Base-by-base conservation (phyloP, 2,797 vertebrate species). In the Syncerus caffer region DNA sequence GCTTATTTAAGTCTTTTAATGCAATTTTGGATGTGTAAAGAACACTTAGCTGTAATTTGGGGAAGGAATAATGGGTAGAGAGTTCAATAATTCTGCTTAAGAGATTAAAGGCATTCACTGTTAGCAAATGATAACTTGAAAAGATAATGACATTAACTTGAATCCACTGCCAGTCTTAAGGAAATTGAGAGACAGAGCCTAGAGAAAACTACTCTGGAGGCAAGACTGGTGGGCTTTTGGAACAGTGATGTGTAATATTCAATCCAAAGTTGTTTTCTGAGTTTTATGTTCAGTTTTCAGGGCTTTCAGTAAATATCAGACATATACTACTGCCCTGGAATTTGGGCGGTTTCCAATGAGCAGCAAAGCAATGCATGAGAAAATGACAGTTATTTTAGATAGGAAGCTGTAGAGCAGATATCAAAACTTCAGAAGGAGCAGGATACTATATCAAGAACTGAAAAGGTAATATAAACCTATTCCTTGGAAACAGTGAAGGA, bases 21-120 rank as follows among this genome's bases (percentile, higher is more conserved):
- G 74, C 53, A 93, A 91, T 94, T 78, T 95, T 74, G 47, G 71
- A 76, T 74, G 38, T 76, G 6, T 86, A 90, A 97, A 67, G 25
- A 57, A 14, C 79, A 71, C 29, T 93, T 87, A 90, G 57, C 31
- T 27, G 0, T 60, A 95, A 95, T 83, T 79, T 90, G 67, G 57
- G 34, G 38, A 95, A 45, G 7, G 8, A 11, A 96, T 88, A 85
- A 89, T 53, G 42, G 10, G 25, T 34, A 76, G 6, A 88, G 42
- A 89, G 21, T 79, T 93, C 67, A 89, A 87, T 58, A 45, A 17
- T 14, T 79, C 34, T 96, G 21, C 42, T 90, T 60, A 95, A 11
- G 82, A 90, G 88, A 89, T 78, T 71, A 84, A 96, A 80, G 74
- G 27, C 25, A 89, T 95, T 91, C 47, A 42, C 16, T 50, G 14